Evolutionary conservation across 92 coral and sea anemone genomes (phyloP).

Genomic region (Palythoa grandiflora): DNA sequence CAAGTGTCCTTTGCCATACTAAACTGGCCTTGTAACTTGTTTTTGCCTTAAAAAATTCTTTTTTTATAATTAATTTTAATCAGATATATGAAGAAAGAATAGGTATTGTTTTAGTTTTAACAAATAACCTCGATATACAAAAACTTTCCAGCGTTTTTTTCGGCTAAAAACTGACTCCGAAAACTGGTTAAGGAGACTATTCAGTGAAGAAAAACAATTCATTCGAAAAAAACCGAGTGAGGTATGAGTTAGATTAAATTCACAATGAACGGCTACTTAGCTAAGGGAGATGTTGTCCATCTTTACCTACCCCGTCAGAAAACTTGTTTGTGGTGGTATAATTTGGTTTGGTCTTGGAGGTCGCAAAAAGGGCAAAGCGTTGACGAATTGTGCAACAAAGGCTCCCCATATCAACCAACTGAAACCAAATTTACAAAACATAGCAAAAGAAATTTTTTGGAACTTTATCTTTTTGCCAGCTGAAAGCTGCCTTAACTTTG

Average conservation of each 20-base stretch:
- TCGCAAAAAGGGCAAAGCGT: conserved; percentile 16
- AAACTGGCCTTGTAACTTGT: too few species aligned
- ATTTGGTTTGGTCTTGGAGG: conserved; percentile 10
- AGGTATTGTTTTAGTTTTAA: too few species aligned
- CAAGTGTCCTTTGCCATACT: too few species aligned
- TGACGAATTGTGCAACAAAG: background rate
- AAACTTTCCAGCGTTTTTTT: too few species aligned
- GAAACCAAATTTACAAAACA: background rate
- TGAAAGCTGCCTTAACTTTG: background rate
- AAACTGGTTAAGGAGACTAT: too few species aligned
- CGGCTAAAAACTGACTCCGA: too few species aligned
- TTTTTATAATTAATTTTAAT: too few species aligned
- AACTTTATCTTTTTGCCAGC: background rate
- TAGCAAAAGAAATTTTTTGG: background rate
- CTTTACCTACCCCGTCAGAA: background rate
- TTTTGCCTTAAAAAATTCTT: too few species aligned
- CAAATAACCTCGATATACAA: too few species aligned
- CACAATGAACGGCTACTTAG: background rate
- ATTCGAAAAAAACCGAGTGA: background rate
- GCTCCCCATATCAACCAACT: conserved; percentile 2
- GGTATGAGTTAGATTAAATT: too few species aligned
- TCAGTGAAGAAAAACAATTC: too few species aligned
- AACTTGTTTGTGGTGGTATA: background rate
- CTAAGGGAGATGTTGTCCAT: background rate
- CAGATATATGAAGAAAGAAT: too few species aligned